Evolutionary conservation across 2,888 invertebrate species (phyloP).

Genomic region (Beris morrisii): DNA sequence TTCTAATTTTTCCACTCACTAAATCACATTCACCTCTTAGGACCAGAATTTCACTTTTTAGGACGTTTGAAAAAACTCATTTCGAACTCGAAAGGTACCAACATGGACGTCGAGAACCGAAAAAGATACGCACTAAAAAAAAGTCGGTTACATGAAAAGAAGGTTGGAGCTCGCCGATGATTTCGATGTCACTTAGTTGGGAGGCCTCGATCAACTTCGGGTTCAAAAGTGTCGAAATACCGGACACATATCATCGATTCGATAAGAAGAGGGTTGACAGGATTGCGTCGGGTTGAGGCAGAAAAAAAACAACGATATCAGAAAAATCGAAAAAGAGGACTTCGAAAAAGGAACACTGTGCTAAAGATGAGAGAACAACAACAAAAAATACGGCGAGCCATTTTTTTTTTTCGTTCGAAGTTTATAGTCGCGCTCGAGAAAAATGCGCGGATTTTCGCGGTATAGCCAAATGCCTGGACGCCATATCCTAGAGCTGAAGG

Average conservation of each 20-base stretch:
- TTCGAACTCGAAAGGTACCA: too few relatives aligned
- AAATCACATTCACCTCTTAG: neutral
- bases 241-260: slow-evolving; percentile 34
- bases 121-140: neutral
- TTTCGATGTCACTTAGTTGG: slow-evolving; percentile 34
- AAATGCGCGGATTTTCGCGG: slow-evolving; percentile 27
- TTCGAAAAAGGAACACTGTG: neutral
- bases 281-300: neutral
- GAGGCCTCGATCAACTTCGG: slow-evolving; percentile 32
- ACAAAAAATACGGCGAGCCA: neutral
- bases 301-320: slow-evolving; percentile 1
- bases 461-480: neutral
- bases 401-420: slow-evolving; percentile 5
- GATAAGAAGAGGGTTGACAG: slow-evolving; percentile 14
- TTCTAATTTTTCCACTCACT: neutral
- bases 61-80: neutral
- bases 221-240: slow-evolving; percentile 22
- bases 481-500: slow-evolving; percentile 6
- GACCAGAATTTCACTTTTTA: slow-evolving; percentile 1
- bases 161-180: slow-evolving; percentile 11
- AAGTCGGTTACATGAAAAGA: slow-evolving; percentile 6
- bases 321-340: too few relatives aligned
- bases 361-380: neutral
- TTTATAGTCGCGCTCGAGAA: slow-evolving; percentile 5
- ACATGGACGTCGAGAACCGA: neutral